Conservation (phyloP, 2,888 invertebrate species). For the Drosophila fulvimacula region DNA sequence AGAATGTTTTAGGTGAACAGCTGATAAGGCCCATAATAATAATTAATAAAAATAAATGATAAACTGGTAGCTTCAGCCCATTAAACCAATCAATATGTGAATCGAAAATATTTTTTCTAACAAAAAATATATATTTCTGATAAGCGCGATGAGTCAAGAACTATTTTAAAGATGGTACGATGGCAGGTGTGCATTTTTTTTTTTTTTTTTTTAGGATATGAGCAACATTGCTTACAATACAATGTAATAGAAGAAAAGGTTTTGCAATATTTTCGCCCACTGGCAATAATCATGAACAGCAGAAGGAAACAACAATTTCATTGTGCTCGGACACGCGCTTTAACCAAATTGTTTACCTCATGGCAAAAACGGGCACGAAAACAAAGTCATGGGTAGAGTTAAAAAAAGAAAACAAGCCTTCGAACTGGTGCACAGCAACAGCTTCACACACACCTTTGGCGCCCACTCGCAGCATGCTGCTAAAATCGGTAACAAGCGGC, state of each 20-base stretch:
- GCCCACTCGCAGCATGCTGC: constrained; percentile 52
- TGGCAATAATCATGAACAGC: constrained; percentile 1
- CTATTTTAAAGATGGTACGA: constrained; percentile 2
- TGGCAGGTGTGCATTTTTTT: too few relatives aligned
- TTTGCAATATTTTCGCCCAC: background rate
- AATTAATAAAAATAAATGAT: constrained; percentile 31
- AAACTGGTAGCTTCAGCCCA: constrained; percentile 35
- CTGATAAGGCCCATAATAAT: constrained; percentile 37
- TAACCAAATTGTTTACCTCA: constrained; percentile 68
- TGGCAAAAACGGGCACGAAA: constrained; percentile 46
- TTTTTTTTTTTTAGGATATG: constrained; percentile 2
- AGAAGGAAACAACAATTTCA: constrained; percentile 16
- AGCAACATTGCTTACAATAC: constrained; percentile 5
- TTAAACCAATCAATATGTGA: constrained; percentile 31
- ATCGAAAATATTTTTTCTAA: constrained; percentile 5
- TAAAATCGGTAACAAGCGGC: constrained; percentile 67
- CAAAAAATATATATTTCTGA: constrained; percentile 18
- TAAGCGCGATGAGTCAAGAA: constrained; percentile 38
- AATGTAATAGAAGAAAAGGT: constrained; percentile 19
- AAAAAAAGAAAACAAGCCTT: constrained; percentile 1
- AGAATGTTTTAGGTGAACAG: constrained; percentile 9
- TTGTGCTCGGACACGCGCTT: constrained; percentile 56
- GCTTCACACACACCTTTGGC: constrained; percentile 7
- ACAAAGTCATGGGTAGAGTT: constrained; percentile 58
- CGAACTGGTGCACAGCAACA: constrained; percentile 31